These are phyloP conservation scores for Criorhina ranunculi DNA, from an alignment of 2,888 invertebrate genomes.

Conservation along the genomic window DNA sequence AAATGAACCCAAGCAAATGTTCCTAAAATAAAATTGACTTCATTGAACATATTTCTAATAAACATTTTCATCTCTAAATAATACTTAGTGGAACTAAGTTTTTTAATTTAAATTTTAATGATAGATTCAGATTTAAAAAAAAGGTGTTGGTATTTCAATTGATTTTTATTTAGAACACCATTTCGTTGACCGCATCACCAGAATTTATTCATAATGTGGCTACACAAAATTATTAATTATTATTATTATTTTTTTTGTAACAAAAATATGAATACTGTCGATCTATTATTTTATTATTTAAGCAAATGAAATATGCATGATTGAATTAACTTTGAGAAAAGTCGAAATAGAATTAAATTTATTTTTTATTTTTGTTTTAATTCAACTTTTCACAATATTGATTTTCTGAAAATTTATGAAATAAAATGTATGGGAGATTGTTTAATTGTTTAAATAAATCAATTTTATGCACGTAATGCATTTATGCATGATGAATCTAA, in stretches of 20 bases:
- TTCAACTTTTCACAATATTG: constrained; percentile 20
- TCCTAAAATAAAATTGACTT: too few species aligned
- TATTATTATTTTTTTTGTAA: constrained; percentile 15
- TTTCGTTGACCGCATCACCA: constrained; percentile 26
- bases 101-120: too few species aligned
- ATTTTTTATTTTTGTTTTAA: neutral
- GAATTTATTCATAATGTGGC: neutral
- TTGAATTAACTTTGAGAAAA: constrained; percentile 46
- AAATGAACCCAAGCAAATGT: too few species aligned
- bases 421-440: constrained; percentile 54
- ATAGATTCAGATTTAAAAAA: neutral
- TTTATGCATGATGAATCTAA: constrained; percentile 61
- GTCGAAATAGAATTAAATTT: neutral
- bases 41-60: too few species aligned
- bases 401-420: constrained; percentile 39
- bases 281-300: constrained; percentile 25
- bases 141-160: neutral
- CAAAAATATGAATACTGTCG: constrained; percentile 70
- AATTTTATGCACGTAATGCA: constrained; percentile 62
- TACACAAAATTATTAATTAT: constrained; percentile 23
- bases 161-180: constrained; percentile 24
- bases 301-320: constrained; percentile 67
- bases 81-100: too few species aligned
- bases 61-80: too few species aligned
- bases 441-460: constrained; percentile 9